Conservation (phyloP, 2,113 vertebrate genomes). For the Barnardius zonarius region DNA sequence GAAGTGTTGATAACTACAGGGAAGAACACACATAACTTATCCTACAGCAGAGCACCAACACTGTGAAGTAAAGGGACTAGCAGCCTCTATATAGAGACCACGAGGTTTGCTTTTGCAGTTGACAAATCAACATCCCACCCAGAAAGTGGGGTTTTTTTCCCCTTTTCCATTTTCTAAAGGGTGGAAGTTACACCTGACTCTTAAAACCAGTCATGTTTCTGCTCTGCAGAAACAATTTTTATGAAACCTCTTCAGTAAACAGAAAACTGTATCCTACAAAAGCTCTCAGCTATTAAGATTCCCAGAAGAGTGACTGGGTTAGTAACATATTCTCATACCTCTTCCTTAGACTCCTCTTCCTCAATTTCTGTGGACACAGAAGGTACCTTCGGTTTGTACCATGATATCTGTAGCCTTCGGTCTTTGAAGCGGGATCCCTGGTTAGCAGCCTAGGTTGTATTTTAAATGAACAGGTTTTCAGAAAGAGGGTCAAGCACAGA, state of each 20-base stretch:
- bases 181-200: not conserved
- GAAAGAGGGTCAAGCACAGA: not conserved
- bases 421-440: conserved; percentile 97
- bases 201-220: not conserved
- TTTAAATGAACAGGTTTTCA: not conserved
- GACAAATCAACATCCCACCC: not conserved
- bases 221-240: not conserved
- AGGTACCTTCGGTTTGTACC: conserved; percentile 95
- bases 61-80: not conserved
- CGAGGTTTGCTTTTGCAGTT: not conserved
- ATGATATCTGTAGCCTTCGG: conserved; percentile 90
- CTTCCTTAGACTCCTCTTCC: conserved; percentile 93
- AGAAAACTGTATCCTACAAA: not conserved
- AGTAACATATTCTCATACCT: conserved; percentile 67
- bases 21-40: not conserved
- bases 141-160: not conserved
- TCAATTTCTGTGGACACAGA: conserved; percentile 90
- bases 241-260: not conserved
- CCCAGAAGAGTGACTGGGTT: not conserved
- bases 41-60: accelerated
- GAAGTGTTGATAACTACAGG: not conserved
- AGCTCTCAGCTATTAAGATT: not conserved
- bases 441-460: conserved; percentile 85
- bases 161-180: not conserved
- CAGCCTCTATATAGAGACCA: not conserved